Evolutionary conservation across 64 coral and sea anemone genomes (phyloP).

Genomic region (Trachythela sp.): DNA sequence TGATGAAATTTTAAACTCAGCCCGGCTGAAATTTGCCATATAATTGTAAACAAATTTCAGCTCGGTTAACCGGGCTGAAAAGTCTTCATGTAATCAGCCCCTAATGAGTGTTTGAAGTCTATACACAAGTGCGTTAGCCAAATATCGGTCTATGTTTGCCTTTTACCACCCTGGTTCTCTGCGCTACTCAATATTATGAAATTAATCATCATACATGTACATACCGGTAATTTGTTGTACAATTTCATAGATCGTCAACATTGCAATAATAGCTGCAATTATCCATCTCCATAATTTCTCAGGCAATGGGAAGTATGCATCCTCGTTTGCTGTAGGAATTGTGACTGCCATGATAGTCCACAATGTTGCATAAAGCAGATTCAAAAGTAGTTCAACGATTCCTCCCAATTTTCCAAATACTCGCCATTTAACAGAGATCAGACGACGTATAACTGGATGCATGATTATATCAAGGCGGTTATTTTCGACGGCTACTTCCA

Average conservation of each 20-base stretch:
- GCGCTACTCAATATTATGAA: too few species aligned
- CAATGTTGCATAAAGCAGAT: conserved; percentile 15
- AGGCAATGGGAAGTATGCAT: conserved; percentile 16
- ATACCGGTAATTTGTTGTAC: conserved; percentile 16
- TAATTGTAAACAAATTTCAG: too few species aligned
- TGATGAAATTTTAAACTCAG: too few species aligned
- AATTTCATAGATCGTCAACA: not conserved
- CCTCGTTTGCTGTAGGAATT: not conserved
- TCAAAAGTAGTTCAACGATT: conserved; percentile 4
- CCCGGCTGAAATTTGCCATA: too few species aligned
- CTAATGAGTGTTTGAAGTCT: too few species aligned
- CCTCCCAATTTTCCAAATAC: conserved; percentile 8
- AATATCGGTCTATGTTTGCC: too few species aligned
- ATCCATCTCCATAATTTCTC: conserved; percentile 14
- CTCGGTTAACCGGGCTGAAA: too few species aligned
- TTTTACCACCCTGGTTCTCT: too few species aligned
- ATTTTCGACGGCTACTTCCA: conserved; percentile 11
- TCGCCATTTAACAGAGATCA: conserved; percentile 5
- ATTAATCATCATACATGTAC: not conserved
- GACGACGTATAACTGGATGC: conserved; percentile 16
- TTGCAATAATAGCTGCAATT: not conserved
- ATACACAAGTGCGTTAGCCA: too few species aligned
- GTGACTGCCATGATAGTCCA: conserved; percentile 16
- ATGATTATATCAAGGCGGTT: conserved; percentile 14
- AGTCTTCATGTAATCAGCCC: too few species aligned